Conservation (phyloP, 2,888 invertebrate species). For the Lasioglossum malachurum region DNA sequence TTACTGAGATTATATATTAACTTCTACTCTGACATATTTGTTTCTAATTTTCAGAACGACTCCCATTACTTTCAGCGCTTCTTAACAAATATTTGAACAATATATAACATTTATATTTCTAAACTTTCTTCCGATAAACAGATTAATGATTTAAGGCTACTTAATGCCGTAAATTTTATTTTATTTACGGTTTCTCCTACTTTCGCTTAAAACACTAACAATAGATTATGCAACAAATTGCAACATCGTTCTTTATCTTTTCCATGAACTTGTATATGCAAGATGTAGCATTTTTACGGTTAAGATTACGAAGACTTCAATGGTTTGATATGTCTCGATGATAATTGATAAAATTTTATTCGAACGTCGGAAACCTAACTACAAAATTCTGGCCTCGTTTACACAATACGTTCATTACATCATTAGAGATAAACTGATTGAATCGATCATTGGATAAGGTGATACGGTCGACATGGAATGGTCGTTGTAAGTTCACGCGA, state of each 20-base stretch:
- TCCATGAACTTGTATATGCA: neutral
- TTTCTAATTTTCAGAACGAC: neutral
- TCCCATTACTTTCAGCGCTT: neutral
- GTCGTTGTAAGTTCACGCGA: slow-evolving; percentile 31
- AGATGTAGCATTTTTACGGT: neutral
- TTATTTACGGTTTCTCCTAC: neutral
- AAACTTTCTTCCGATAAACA: neutral
- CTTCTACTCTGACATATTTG: neutral
- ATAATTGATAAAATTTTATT: neutral
- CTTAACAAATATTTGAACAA: slow-evolving; percentile 7
- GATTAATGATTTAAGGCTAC: slow-evolving; percentile 13
- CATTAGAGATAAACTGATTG: neutral
- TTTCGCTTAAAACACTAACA: neutral
- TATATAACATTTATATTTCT: neutral
- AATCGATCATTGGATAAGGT: slow-evolving; percentile 12
- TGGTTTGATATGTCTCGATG: slow-evolving; percentile 2
- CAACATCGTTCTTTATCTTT: neutral
- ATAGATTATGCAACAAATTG: neutral
- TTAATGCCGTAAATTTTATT: neutral
- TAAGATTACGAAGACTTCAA: neutral
- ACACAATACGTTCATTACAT: neutral
- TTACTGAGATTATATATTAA: neutral
- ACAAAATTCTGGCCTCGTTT: neutral
- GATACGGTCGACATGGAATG: slow-evolving; percentile 67
- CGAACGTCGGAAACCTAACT: neutral